Evolutionary conservation across 2,797 vertebrate species (phyloP).

Genomic region (Sebastes aleutianus): DNA sequence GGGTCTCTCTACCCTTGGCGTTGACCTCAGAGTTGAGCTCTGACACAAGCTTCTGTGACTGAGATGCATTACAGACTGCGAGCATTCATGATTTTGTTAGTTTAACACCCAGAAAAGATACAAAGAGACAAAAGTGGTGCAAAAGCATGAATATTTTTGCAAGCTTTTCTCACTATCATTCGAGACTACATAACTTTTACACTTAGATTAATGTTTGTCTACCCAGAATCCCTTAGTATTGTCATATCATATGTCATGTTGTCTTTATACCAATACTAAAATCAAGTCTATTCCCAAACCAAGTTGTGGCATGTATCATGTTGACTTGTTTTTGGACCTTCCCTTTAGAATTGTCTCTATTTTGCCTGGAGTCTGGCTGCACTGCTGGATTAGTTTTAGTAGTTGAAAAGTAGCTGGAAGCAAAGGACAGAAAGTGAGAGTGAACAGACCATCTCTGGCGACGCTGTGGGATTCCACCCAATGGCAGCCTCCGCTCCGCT

Average conservation of each 20-base stretch:
- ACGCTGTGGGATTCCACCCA: neutral
- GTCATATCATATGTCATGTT: neutral
- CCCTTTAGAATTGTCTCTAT: neutral
- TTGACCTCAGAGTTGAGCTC: constrained; percentile 36
- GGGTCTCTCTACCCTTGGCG: constrained; percentile 16
- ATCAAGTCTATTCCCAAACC: neutral
- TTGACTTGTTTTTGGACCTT: neutral
- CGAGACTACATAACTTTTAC: neutral
- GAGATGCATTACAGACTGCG: neutral
- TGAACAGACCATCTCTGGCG: neutral
- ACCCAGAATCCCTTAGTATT: neutral
- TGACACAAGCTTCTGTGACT: neutral
- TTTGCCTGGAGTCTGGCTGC: neutral
- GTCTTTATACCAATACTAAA: neutral
- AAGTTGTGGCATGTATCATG: neutral
- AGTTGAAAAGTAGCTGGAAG: neutral
- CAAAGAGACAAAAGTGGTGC: neutral
- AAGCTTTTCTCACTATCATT: neutral
- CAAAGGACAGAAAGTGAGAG: neutral
- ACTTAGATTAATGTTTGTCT: neutral
- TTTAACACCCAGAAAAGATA: neutral
- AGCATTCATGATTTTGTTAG: neutral
- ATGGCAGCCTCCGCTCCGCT: constrained; percentile 13
- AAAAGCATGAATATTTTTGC: neutral
- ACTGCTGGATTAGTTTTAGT: neutral